Conservation (phyloP, 2,113 vertebrate genomes). For the Anguilla japonica region DNA sequence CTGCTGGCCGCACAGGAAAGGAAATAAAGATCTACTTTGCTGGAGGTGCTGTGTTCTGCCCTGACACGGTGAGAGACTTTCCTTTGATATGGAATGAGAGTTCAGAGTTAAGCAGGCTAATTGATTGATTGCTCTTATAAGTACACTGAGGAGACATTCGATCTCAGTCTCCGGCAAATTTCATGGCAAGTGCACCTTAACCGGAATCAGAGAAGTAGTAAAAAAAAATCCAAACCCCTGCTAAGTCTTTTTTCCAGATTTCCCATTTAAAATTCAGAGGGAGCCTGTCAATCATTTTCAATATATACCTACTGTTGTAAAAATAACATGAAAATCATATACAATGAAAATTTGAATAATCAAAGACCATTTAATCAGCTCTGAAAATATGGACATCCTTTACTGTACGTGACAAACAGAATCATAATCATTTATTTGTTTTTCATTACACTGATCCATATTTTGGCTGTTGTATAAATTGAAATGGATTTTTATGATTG, state of each 20-base stretch:
- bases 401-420: neutral
- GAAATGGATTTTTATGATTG: slow-evolving; percentile 26
- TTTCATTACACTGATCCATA: slow-evolving; percentile 11
- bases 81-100: neutral
- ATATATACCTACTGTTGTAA: neutral
- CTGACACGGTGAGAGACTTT: neutral
- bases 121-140: neutral
- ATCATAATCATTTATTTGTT: neutral
- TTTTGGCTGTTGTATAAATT: neutral
- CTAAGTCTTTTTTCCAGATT: neutral
- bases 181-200: neutral
- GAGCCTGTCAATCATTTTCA: neutral
- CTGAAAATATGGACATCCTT: slow-evolving; percentile 17
- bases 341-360: neutral
- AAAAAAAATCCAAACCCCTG: neutral
- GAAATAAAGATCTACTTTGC: neutral
- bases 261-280: neutral
- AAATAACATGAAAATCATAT: neutral
- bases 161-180: neutral
- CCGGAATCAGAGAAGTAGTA: neutral
- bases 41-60: neutral
- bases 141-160: neutral
- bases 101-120: neutral
- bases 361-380: slow-evolving; percentile 11
- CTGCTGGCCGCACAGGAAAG: neutral